Evolutionary conservation across 92 coral and sea anemone species (phyloP), one percentile per base, ranked within the genome.

Genomic region (Bergia sp.): DNA sequence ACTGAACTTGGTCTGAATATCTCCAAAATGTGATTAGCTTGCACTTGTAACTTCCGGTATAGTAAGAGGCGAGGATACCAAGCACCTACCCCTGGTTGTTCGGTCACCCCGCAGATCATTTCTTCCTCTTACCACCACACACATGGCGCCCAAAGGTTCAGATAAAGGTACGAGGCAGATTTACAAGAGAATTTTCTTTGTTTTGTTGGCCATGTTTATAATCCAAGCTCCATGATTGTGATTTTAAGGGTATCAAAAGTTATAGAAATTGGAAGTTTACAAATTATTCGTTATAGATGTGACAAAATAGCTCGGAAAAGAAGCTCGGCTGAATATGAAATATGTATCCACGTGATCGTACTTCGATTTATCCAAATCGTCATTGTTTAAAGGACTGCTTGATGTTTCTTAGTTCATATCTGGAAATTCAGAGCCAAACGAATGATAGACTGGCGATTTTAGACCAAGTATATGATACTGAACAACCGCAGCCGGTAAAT

Each of bases 61-160:
- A 61, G 20, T 61, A 18, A 1, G 47, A 76, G 55, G 87, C 67
- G 79, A 13, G 87, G 87, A 47, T 45, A 84, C 87, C 37, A 8
- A 69, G 87, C 79, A 71, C 9, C 3, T 36, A 36, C 79, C 87
- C 87, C 79, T 47, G 58, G 29, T 29, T 47, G 20, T n/a, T 71
- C 89, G 95, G 84, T 92, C 96, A n/a, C 96, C 99, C 99, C 96
- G 65, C 88, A 61, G n/a, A 57, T 42, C 2, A 23, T 20, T 79
- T 77, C 93, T 91, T 89, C 89, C 96, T 95, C 97, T 94, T 90
- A 94, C 89, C 89, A 88, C 66, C 88, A 76, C 69, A 94, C 96
- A 94, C 99, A 97, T 97, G 99, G 99, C 99, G 91, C 97, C 99
- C 88, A 97, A 97, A 93, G 94, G 93, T 67, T 67, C 87, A 23